Evolutionary conservation across 2,113 vertebrate genomes (phyloP), one percentile per base, ranked within the genome.

Genomic region (Mirounga angustirostris): DNA sequence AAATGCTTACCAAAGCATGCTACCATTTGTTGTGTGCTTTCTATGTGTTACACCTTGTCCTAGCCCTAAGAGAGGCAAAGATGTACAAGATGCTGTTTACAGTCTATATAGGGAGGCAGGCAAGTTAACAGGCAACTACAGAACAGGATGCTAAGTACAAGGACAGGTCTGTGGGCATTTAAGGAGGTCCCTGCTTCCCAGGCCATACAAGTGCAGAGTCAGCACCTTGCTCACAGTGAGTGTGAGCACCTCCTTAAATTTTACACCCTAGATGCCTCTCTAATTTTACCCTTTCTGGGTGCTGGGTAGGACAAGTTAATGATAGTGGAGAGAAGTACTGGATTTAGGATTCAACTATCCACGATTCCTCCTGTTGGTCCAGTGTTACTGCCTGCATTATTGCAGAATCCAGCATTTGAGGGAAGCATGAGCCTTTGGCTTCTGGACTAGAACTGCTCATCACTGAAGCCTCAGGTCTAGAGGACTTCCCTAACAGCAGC

Each of bases 71-170:
- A 58, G 13, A 46, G 3, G 26, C 19, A 50, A 79, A 56, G 36
- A 28, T n/a, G 0, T 24, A 4, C 10, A 5, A 40, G 71, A 8
- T 10, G 15, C 6, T 11, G 26, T 24, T 15, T 18, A 22, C 0
- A n/a, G 26, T 43, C 24, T 36, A 3, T 7, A 7, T 18, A 18
- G 56, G 30, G 79, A 54, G 22, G 69, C 61, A 59, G 83, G 28
- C 30, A 9, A 30, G 78, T 2, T 18, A 24, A 40, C 26, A 65
- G 87, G 26, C 14, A 30, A 7, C 30, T 80, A 26, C 26, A n/a
- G 90, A 54, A 54, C 7, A 36, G 30, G 11, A n/a, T 8, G 18
- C 59, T 4, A 9, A 24, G 30, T 3, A 19, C 24, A 10, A 43
- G 6, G 19, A 9, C 26, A 24, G 36, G 30, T 19, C 2, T 12